Evolutionary conservation across 2,888 invertebrate genomes (phyloP), one percentile per base, ranked within the genome.

Genomic region (Xestoiulus laeticollis): DNA sequence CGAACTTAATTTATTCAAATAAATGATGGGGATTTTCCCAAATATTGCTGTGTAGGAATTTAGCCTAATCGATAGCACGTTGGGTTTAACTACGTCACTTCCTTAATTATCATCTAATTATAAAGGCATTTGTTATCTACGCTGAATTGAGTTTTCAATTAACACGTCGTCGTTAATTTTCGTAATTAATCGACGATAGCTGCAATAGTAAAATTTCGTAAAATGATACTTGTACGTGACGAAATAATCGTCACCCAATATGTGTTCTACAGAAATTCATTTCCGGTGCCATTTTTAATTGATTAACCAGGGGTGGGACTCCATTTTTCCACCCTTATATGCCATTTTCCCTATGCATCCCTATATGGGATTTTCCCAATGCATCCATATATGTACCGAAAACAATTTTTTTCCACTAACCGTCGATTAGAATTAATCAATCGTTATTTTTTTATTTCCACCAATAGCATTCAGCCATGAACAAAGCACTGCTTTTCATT

Each of bases 401-500:
- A 4, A n/a, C 1, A 48, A n/a, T n/a, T n/a, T n/a, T 6, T 1
- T 6, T 22, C 22, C 22, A 22, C 12, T 43, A 43, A 43, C 43
- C 6, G 43, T 12, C 12, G 43, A 59, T 59, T 59, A 59, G n/a
- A 3, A 59, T 22, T 59, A 59, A 59, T 22, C 22, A 38, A 38
- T 38, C 6, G 43, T 12, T n/a, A 6, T n/a, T 6, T 22, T 22
- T 59, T 59, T 59, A 2, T 22, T 22, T 22, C 10, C n/a, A 1
- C 59, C n/a, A 59, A 59, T 10, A 59, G 59, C n/a, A 59, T 19
- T 59, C 59, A n/a, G n/a, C n/a, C 59, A 59, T 59, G 59, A 59
- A 59, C 22, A 59, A 59, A 59, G 59, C 59, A 19, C n/a, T 59
- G 59, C 59, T 59, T 59, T 59, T 59, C 59, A 59, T 59, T 59